Percentiles rank a stretch among this genome's conserved stretches.
phyloP scores from a whole-genome alignment of 2,888 invertebrate genomes.

The Drosophila mercatorum region DNA sequence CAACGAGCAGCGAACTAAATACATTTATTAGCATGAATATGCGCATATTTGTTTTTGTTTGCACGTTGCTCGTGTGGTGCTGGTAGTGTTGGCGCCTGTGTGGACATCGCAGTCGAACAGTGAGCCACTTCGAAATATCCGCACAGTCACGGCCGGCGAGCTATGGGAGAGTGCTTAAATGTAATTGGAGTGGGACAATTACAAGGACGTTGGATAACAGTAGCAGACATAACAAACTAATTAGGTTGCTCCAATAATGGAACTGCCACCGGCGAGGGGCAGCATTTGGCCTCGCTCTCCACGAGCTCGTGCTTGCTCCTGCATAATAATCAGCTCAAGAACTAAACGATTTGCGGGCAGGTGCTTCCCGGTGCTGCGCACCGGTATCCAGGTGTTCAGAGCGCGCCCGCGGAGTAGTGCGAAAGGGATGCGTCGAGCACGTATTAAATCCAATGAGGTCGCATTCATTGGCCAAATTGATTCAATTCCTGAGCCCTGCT shows the following conservation, averaged over 20 bases:
- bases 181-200: conserved; percentile 21
- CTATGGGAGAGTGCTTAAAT: conserved; percentile 23
- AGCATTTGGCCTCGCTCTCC: conserved; percentile 29
- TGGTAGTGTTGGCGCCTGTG: background rate
- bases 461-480: conserved; percentile 74
- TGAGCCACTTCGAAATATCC: conserved; percentile 28
- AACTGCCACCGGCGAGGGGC: conserved; percentile 21
- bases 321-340: conserved; percentile 67
- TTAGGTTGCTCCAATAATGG: conserved; percentile 62
- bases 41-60: conserved; percentile 40
- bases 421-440: conserved; percentile 45
- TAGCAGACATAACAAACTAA: conserved; percentile 63
- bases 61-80: conserved; percentile 2
- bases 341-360: conserved; percentile 46
- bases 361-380: conserved; percentile 1
- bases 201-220: conserved; percentile 21
- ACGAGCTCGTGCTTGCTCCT: conserved; percentile 53
- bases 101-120: conserved; percentile 18
- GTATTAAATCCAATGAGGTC: conserved; percentile 76
- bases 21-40: conserved; percentile 61
- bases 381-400: conserved; percentile 27
- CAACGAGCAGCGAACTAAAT: conserved; percentile 1
- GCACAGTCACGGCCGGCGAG: conserved; percentile 24
- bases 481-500: conserved; percentile 49
- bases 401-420: conserved; percentile 2